Evolutionary conservation across 2,888 invertebrate species (phyloP), one percentile per base, ranked within the genome.

Genomic region (Drosophila niveifrons): DNA sequence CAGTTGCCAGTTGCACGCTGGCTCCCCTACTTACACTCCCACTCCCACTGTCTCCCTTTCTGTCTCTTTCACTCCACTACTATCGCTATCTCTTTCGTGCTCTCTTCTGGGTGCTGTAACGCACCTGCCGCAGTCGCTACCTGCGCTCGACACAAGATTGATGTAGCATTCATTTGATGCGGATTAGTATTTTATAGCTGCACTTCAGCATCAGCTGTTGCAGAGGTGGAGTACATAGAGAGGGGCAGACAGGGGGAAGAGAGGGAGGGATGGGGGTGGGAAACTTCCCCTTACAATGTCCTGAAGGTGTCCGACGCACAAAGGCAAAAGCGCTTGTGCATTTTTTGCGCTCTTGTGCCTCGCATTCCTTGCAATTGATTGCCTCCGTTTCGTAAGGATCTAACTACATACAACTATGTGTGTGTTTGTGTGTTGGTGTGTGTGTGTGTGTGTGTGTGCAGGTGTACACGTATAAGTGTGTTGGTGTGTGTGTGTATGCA

Each of bases 101-200:
- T 41, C 1, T 3, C 10, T 29, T 17, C 29, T 23, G 3, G 31
- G 43, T 23, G 34, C 61, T 48, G 36, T 41, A 23, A 56, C 57
- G 48, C 61, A 52, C 52, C 64, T 68, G 79, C 63, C 72, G 51
- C 64, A 56, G 71, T 53, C 56, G 53, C 48, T 43, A 66, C 59
- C 80, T 82, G 82, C 78, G 74, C 74, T 64, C 79, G 88, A 80
- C 88, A 88, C 72, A 88, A 86, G 85, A 85, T 85, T 85, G 85
- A 85, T 85, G 79, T 77, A 76, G 78, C 81, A 88, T 89, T 89
- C 90, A 82, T 89, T 88, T 89, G 85, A 85, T 85, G 85, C 85
- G 89, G 85, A 85, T 85, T 85, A 88, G 86, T 87, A 82, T 89
- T 89, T 87, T 88, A 89, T 85, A 89, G 86, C 88, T 88, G 88